Base-by-base conservation (phyloP, 2,888 invertebrate genomes). In the Catocala sponsa region DNA sequence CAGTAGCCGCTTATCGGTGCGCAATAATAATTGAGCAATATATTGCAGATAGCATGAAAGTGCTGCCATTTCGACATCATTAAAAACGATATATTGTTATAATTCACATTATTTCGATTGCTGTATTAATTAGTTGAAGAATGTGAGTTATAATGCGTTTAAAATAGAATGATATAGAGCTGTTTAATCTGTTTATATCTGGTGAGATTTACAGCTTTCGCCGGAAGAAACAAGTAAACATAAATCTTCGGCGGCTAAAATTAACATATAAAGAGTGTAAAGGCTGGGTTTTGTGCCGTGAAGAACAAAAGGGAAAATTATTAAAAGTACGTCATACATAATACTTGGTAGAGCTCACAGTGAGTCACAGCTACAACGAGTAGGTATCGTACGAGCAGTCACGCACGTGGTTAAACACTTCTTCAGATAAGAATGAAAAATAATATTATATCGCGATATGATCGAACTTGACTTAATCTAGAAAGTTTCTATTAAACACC, bases 221-320 rank as follows among this genome's bases (percentile, higher is more conserved):
- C 87, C 86, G 87, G 89, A 90, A 89, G 87, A 83, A 81, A 81
- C 78, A 72, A 75, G 83, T 88, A 89, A 89, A 91, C 90, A 88
- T 81, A 55, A 63, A 65, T 68, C 55, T 67, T 80, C 72, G 79
- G 68, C 59, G 70, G 80, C 83, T 89, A 89, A 87, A 87, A 87
- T 89, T 89, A 91, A 83, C 83, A 82, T 71, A 72, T 78, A 74
- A 83, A 82, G 79, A 77, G 68, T 74, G 70, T 80, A 74, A 72
- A 82, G 79, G 59, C 61, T 65, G 55, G 64, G 70, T 68, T 65
- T 73, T 67, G 68, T 74, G 66, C 69, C 75, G 69, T 68, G 53
- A 60, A 75, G 68, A 74, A 72, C 72, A 77, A 81, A 79, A 81
- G 69, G 69, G 71, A 76, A 63, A 78, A 72, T 64, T 66, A 74